Conservation (phyloP, 2,113 vertebrate genomes). For the Sorex fumeus region DNA sequence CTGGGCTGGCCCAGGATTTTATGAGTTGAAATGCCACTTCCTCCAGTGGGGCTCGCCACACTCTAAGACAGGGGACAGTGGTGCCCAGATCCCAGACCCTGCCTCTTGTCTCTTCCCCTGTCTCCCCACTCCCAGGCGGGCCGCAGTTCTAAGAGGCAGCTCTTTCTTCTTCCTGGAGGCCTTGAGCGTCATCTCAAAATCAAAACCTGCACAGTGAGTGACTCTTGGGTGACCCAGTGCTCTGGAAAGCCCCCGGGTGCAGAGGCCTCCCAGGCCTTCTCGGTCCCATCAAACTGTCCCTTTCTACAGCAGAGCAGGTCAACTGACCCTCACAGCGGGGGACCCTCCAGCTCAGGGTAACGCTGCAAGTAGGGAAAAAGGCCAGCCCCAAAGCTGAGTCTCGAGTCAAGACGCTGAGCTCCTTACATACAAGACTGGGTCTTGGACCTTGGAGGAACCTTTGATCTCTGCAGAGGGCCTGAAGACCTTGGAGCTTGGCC, state of each 20-base stretch:
- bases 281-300: neutral
- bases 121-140: conserved; percentile 90
- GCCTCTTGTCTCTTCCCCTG: neutral
- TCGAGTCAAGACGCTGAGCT: neutral
- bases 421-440: neutral
- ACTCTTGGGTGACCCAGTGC: conserved; percentile 43
- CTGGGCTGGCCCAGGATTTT: neutral
- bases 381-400: neutral
- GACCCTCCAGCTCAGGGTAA: neutral
- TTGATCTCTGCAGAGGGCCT: neutral
- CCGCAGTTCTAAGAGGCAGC: conserved; percentile 97
- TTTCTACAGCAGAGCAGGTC: neutral
- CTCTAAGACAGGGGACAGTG: too few relatives aligned
- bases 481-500: neutral
- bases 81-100: neutral
- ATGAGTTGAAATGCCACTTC: neutral
- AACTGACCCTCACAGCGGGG: neutral
- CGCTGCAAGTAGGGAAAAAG: neutral
- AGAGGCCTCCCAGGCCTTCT: neutral
- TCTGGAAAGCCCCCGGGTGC: too few relatives aligned
- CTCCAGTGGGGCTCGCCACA: too few relatives aligned
- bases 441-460: neutral
- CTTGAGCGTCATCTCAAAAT: conserved; percentile 97
- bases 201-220: conserved; percentile 96
- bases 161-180: conserved; percentile 96